Evolutionary conservation across 1,140 invertebrate genomes (phyloP), one percentile per base, ranked within the genome.

Genomic region (Rhagoletis pomonella): DNA sequence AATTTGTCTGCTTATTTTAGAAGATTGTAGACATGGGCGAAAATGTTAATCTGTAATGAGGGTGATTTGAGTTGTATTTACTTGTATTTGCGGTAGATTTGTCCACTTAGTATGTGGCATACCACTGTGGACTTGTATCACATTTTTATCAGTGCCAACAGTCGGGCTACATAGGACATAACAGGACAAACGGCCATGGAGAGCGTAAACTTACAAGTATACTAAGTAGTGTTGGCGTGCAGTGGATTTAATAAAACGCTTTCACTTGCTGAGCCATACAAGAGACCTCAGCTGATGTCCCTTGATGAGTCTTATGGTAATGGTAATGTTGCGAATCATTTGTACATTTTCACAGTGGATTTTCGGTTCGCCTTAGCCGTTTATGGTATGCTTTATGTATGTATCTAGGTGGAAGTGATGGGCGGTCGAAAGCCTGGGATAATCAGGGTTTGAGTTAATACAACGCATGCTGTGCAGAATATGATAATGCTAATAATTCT

Each of bases 271-370:
- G 2, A 19, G 4, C 47, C 29, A 29, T 29, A 29, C 29, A 29
- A 29, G 29, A 29, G 29, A 19, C 6, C 47, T 9, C 14, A 81
- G 12, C 44, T 81, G 47, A 29, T 81, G n/a, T 19, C 7, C 47
- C 47, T 81, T 81, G 73, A 81, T 81, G 47, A 81, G 47, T 44
- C 73, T 81, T 81, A 55, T 81, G 19, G 73, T 81, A 81, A 55
- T 86, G 64, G 19, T 14, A 50, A 58, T 86, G 64, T 62, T 81
- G 89, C 89, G 90, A 90, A 91, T 91, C 91, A 91, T 91, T 91
- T 91, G 91, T 90, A 90, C 89, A 90, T 90, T 90, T 89, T 86
- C 91, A 91, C 91, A 91, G 90, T 91, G 91, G 91, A 91, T 91
- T 91, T 91, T 86, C 85, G 4, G 84, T 39, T 1, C 81, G 55